Conservation (phyloP, 2,888 invertebrate genomes). For the Drosophila setosimentum region DNA sequence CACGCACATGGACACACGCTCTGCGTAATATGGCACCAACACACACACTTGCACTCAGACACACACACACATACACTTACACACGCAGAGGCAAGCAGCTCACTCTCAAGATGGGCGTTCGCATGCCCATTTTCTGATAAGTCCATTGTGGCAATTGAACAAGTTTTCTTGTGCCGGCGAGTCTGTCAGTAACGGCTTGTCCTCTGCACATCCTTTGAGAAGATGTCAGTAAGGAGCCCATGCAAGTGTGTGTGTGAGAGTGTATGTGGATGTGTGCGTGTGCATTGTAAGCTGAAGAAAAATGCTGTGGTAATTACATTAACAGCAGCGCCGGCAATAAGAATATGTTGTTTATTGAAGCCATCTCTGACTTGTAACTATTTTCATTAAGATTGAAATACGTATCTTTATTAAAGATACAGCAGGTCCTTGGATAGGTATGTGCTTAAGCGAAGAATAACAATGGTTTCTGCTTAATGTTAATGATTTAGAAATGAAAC, state of each 20-base stretch:
- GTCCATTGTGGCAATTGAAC: conserved; percentile 63
- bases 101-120: conserved; percentile 15
- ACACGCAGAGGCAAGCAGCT: conserved; percentile 5
- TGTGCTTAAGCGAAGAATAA: background rate
- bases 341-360: conserved; percentile 71
- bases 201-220: conserved; percentile 31
- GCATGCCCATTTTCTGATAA: conserved; percentile 40
- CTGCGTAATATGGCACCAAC: conserved; percentile 24
- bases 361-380: conserved; percentile 66
- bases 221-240: conserved; percentile 31
- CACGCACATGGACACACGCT: conserved; percentile 49
- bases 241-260: conserved; percentile 18
- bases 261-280: conserved; percentile 16
- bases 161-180: conserved; percentile 44
- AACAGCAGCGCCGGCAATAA: conserved; percentile 58
- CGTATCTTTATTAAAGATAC: conserved; percentile 48
- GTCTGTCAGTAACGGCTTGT: conserved; percentile 54
- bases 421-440: background rate
- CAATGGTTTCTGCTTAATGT: background rate
- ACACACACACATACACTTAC: conserved; percentile 10
- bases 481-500: background rate
- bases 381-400: conserved; percentile 82
- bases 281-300: conserved; percentile 49
- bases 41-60: conserved; percentile 7
- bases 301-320: conserved; percentile 81